phyloP scores from a whole-genome alignment of 2,797 vertebrate genomes.

The Mus minutoides region DNA sequence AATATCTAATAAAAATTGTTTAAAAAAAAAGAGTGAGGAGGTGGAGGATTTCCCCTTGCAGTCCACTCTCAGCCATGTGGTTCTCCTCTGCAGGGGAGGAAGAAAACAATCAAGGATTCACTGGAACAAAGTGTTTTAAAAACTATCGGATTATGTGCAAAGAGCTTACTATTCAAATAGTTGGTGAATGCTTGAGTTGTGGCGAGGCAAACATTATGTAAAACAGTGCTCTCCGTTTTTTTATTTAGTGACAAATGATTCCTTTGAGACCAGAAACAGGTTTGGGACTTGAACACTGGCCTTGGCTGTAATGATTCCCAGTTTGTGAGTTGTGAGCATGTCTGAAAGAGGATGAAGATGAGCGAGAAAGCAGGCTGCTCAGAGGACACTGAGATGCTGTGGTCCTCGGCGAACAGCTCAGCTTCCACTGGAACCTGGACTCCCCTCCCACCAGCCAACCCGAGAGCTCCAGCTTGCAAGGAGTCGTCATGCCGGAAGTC shows the following conservation, averaged over 20 bases:
- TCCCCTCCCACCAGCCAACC: neutral
- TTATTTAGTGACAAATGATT: constrained; percentile 29
- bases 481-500: neutral
- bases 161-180: constrained; percentile 55
- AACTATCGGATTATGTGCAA: constrained; percentile 47
- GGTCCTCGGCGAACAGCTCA: neutral
- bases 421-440: neutral
- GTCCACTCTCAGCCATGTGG: constrained; percentile 11
- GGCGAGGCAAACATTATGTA: constrained; percentile 33
- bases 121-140: constrained; percentile 51
- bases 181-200: neutral
- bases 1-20: too few species aligned
- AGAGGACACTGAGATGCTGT: neutral
- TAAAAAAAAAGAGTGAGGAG: too few species aligned
- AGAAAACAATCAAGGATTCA: constrained; percentile 42
- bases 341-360: neutral
- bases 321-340: neutral
- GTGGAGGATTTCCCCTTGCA: neutral
- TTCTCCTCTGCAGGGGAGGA: neutral
- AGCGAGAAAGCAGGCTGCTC: constrained; percentile 14
- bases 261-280: neutral
- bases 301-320: neutral
- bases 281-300: constrained; percentile 4
- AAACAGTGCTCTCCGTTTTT: neutral
- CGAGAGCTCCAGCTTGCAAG: neutral